These are phyloP conservation scores for Lasioglossum oenotherae DNA, from an alignment of 2,888 invertebrate species.

Conservation along the genomic window DNA sequence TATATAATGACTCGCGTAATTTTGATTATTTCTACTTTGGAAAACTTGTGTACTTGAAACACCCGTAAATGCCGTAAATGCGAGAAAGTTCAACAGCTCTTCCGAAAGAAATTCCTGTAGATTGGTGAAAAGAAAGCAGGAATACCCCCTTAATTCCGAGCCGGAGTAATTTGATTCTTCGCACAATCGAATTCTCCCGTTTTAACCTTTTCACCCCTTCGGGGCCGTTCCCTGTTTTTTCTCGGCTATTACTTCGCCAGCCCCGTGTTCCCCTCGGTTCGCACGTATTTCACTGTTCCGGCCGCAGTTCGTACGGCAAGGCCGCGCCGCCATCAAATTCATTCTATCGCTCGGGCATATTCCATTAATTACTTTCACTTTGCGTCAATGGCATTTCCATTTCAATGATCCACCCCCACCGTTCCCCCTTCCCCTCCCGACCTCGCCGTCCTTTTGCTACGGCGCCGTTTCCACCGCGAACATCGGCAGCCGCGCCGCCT, in stretches of 20 bases:
- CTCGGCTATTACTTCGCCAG: constrained; percentile 11
- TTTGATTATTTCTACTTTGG: neutral
- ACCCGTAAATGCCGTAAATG: neutral
- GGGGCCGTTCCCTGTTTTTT: constrained; percentile 8
- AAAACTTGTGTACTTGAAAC: neutral
- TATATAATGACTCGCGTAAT: neutral
- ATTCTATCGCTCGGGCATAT: constrained; percentile 70
- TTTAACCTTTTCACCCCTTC: constrained; percentile 23
- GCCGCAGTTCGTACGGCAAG: constrained; percentile 52
- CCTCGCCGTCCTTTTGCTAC: constrained; percentile 33
- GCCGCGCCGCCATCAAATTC: constrained; percentile 68
- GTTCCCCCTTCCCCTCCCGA: constrained; percentile 25
- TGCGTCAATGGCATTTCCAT: constrained; percentile 76
- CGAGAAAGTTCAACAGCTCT: neutral
- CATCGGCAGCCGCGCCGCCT: constrained; percentile 42
- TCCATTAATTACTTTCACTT: constrained; percentile 77
- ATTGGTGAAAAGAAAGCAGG: neutral
- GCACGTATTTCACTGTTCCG: constrained; percentile 52
- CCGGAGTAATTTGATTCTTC: neutral
- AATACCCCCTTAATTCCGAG: neutral
- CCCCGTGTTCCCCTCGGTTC: neutral
- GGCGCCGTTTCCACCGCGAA: constrained; percentile 55
- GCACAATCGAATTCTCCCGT: constrained; percentile 7
- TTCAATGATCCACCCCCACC: constrained; percentile 69
- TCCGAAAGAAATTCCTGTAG: neutral